phyloP scores from a whole-genome alignment of 2,797 vertebrate genomes.

The Echeneis naucrates region DNA sequence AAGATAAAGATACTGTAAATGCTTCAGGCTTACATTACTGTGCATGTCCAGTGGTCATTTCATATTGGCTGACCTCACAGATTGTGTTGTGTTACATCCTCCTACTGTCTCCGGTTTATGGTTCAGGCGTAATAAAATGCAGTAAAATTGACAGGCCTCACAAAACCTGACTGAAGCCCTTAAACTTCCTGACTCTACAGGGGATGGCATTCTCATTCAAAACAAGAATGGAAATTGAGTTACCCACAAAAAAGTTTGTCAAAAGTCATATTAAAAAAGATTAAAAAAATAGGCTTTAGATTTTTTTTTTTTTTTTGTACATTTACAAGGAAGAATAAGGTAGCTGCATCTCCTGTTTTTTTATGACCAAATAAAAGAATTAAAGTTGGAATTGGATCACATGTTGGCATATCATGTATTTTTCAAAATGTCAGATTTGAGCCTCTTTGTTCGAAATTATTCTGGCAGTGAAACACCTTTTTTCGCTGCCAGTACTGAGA shows the following conservation, averaged over 20 bases:
- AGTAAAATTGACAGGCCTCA: not conserved
- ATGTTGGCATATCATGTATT: not conserved
- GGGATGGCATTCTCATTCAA: not conserved
- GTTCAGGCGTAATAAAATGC: not conserved
- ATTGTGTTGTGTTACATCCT: constrained; percentile 20
- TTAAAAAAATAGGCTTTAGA: not conserved
- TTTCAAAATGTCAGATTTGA: constrained; percentile 20
- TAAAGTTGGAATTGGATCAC: not conserved
- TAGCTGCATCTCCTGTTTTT: not conserved
- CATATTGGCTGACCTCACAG: not conserved
- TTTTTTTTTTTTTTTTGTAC: too few relatives aligned
- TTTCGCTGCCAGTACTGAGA: constrained; percentile 23
- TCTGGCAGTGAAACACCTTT: constrained; percentile 28
- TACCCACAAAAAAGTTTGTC: not conserved
- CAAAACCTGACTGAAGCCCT: not conserved
- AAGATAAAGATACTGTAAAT: constrained; percentile 34
- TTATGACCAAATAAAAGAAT: not conserved
- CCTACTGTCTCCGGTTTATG: not conserved
- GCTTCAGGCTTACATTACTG: constrained; percentile 16
- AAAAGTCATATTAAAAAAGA: not conserved
- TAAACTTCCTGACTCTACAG: not conserved
- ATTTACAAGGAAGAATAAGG: not conserved
- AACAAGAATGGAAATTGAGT: not conserved
- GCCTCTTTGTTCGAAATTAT: constrained; percentile 29
- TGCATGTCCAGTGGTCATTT: constrained; percentile 11